Evolutionary conservation across 1,140 invertebrate genomes (phyloP).

Genomic region (Brachionus paranguensis): DNA sequence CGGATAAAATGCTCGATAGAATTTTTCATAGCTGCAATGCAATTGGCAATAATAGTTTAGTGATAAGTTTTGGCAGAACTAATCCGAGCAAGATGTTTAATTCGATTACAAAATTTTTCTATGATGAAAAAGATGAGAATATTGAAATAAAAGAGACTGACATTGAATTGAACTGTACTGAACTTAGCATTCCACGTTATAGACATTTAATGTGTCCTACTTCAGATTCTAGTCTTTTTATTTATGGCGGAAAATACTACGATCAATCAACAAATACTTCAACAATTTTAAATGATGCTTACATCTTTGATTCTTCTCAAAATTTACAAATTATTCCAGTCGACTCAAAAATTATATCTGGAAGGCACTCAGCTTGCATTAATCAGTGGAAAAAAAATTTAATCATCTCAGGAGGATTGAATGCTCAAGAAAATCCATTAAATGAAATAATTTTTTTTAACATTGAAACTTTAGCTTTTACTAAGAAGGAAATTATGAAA

Average conservation of each 20-base stretch:
- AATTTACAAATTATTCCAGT: not conserved
- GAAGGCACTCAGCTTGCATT: not conserved
- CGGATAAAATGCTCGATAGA: not conserved
- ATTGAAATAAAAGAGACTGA: not conserved
- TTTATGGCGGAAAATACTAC: slow-evolving; percentile 32
- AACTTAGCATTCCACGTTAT: not conserved
- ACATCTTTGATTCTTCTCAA: not conserved
- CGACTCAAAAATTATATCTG: not conserved
- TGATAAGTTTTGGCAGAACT: not conserved
- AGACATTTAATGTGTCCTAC: slow-evolving; percentile 1
- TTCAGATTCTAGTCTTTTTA: not conserved
- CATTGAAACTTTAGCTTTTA: slow-evolving; percentile 44
- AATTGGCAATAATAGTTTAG: not conserved
- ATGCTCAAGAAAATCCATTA: slow-evolving; percentile 45
- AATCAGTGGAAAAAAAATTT: slow-evolving; percentile 1
- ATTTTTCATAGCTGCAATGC: not conserved
- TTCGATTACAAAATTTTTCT: not conserved
- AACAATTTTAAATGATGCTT: slow-evolving; percentile 18
- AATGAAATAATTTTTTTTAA: slow-evolving; percentile 48
- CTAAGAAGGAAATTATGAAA: slow-evolving; percentile 39
- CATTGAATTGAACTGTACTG: not conserved
- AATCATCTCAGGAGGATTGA: slow-evolving; percentile 54
- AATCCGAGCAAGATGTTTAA: slow-evolving; percentile 36
- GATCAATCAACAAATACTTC: not conserved
- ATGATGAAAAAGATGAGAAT: not conserved